A percentile compares a stretch with the other conserved stretches of the same genome.
Conservation (phyloP, 2,113 vertebrate species). For the Fukomys damarensis region DNA sequence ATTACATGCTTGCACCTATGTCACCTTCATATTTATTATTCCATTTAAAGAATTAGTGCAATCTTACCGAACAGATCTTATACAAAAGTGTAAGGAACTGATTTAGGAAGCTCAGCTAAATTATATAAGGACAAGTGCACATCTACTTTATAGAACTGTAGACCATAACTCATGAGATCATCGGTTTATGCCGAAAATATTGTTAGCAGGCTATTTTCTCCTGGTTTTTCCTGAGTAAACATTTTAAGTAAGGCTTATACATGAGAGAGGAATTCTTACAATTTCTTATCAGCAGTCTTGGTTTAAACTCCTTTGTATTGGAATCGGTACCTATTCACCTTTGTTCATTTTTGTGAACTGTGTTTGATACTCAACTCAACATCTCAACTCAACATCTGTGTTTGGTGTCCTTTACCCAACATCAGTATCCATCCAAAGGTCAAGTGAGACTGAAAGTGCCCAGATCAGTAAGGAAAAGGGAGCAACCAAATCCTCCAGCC, state of each 20-base stretch:
- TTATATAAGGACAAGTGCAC: neutral
- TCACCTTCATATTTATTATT: neutral
- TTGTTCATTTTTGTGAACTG: neutral
- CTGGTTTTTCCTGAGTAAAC: neutral
- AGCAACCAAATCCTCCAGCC: neutral
- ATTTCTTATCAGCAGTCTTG: neutral
- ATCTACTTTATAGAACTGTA: neutral
- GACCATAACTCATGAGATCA: neutral
- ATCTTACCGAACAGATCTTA: neutral
- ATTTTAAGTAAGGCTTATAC: neutral
- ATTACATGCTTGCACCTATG: neutral
- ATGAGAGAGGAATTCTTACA: neutral
- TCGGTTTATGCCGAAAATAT: neutral
- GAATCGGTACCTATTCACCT: neutral
- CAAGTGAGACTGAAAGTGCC: neutral
- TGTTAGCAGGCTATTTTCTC: neutral
- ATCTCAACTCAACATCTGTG: neutral
- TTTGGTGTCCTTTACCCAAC: neutral
- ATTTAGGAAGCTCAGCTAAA: neutral
- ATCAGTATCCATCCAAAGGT: neutral
- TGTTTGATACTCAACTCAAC: neutral
- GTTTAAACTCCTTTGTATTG: neutral
- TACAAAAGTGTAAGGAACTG: neutral
- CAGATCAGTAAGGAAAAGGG: neutral
- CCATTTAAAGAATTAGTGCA: neutral